Evolutionary conservation across 1,140 invertebrate species (phyloP), one percentile per base, ranked within the genome.

Genomic region (Dolichoris vasculosae): DNA sequence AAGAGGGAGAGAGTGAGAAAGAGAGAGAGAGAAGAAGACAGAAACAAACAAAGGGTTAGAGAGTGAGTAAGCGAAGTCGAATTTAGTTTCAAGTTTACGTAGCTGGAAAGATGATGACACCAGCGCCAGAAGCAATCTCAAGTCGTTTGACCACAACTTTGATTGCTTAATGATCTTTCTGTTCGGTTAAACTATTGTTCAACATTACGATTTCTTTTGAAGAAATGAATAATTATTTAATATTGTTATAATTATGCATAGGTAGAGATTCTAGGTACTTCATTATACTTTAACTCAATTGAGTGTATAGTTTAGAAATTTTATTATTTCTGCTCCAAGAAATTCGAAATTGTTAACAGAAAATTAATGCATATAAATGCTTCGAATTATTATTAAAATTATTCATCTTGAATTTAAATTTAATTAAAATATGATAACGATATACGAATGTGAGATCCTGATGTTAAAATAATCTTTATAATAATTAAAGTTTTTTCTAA

Each of bases 91-190:
- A 67, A 80, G 78, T 75, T 75, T 75, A 26, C 71, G 71, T 48
- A 46, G 43, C 40, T 69, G 15, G 35, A 40, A 40, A 69, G 67
- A 69, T 69, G 32, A 69, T 69, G 67, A 69, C 67, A 69, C 67
- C 67, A 69, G 11, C 35, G 67, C 67, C 71, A 48, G 43, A 75
- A 43, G 78, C 26, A 64, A 64, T 80, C 46, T 38, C 35, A 8
- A 38, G 38, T 30, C 59, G 78, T 48, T 80, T 80, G 78, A 80
- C 78, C 78, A 35, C 78, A 64, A 64, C 59, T 80, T 63, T 59
- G 38, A 23, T 38, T 43, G n/a, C 55, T 79, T 80, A 59, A 80
- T 80, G 78, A 67, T 67, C 55, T 67, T 46, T 35, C 2, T 35
- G 15, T 7, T 55, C 43, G 23, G 30, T 69, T 46, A 26, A 38